Evolutionary conservation across 2,113 vertebrate genomes (phyloP).

Genomic region (Arenaria interpres): DNA sequence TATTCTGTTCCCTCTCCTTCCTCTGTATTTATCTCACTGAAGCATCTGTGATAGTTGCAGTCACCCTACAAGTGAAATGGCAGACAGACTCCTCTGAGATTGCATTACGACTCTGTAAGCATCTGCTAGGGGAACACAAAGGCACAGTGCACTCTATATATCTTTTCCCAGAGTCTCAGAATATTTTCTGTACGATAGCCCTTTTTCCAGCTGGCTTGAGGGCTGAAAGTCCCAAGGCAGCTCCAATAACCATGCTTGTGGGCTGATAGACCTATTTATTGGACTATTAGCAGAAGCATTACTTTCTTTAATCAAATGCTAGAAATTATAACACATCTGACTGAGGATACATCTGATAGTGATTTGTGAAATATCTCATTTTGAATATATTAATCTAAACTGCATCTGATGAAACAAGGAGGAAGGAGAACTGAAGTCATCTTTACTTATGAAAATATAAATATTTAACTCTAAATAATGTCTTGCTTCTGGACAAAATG

Average conservation of each 20-base stretch:
- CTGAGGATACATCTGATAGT: not conserved
- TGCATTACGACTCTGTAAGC: not conserved
- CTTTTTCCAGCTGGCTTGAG: constrained; percentile 35
- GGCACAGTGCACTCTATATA: not conserved
- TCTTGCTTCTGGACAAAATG: not conserved
- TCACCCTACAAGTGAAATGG: constrained; percentile 30
- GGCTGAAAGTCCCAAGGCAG: not conserved
- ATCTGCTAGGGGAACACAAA: constrained; percentile 40
- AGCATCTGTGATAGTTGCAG: not conserved
- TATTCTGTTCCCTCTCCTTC: not conserved
- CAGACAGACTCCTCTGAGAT: constrained; percentile 28
- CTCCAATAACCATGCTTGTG: not conserved
- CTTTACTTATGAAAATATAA: not conserved
- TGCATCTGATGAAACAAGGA: not conserved
- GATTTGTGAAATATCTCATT: not conserved
- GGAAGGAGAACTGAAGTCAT: not conserved
- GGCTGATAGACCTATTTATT: not conserved
- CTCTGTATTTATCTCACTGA: not conserved
- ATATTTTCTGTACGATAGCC: constrained; percentile 38
- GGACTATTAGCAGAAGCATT: not conserved
- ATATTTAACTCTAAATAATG: not conserved
- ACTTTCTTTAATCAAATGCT: not conserved
- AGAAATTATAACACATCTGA: constrained; percentile 17
- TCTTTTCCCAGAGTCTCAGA: constrained; percentile 47
- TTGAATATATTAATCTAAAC: not conserved